Base-by-base conservation (phyloP, 1,140 invertebrate genomes). In the Pararge aegeria region DNA sequence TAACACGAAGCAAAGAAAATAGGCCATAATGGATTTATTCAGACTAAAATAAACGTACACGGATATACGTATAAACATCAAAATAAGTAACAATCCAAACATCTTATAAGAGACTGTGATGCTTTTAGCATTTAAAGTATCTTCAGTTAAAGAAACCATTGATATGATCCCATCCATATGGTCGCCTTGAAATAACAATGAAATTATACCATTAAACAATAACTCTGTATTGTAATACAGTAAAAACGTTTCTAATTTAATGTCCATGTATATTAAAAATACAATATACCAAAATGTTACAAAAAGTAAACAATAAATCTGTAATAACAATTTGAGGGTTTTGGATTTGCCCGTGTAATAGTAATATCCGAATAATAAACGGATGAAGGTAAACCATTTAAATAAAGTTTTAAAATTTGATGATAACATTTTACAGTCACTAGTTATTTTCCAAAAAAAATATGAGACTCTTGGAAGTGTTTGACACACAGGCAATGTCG, bases 171-270 rank as follows among this genome's bases (percentile, higher is more conserved):
- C 6, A 46, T 20, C 13, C 21, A 46, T 5, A 46, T 46, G 21
- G 10, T 46, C 21, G 44, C 44, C n/a, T 20, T 46, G 19, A 46
- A 46, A 46, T 46, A 46, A 1, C 7, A 46, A 21, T 12, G 44
- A 21, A n/a, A 46, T 20, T 2, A 24, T n/a, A n/a, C 20, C 10
- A 46, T 46, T 20, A 1, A 46, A 20, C 1, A 42, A 10, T 4
- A 18, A 42, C 7, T 42, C 38, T 3, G 10, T 9, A 15, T 42
- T 1, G n/a, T 6, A 34, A 34, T 34, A 34, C 10, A 12, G 7
- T 34, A 34, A 3, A 34, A 34, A 12, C 10, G 30, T 34, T n/a
- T 6, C 3, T 4, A 34, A 34, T 12, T 7, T n/a, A 10, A 34
- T 2, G n/a, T 34, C 12, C 10, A 34, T 12, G 0, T 12, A 34